phyloP scores from a whole-genome alignment of 1,140 invertebrate species.

The Papilio polytes region DNA sequence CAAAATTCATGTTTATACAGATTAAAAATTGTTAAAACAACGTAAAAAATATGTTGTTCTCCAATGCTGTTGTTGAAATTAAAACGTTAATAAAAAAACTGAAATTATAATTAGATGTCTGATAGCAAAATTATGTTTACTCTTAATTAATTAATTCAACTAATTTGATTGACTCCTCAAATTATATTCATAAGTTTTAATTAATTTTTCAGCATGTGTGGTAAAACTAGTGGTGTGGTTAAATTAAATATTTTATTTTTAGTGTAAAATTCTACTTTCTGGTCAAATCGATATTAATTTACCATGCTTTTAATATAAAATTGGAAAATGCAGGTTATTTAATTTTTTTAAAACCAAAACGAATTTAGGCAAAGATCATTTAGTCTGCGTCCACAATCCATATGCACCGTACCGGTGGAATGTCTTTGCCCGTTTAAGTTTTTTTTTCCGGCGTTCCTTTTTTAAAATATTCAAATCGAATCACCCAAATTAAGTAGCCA shows the following conservation, averaged over 20 bases:
- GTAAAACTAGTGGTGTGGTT: background rate
- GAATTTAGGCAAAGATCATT: conserved; percentile 35
- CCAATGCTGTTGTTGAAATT: background rate
- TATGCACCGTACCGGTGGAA: conserved; percentile 57
- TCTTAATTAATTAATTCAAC: background rate
- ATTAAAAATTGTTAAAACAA: background rate
- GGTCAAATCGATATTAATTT: background rate
- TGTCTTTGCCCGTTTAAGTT: conserved; percentile 63
- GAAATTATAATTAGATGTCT: background rate
- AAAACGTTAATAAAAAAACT: background rate
- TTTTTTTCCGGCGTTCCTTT: conserved; percentile 64
- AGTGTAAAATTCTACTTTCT: background rate
- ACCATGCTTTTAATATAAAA: background rate
- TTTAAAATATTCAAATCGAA: conserved; percentile 82
- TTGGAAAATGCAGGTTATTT: background rate
- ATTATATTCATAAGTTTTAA: background rate
- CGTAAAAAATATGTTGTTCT: background rate
- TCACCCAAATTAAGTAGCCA: conserved; percentile 84
- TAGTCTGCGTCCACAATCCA: conserved; percentile 46
- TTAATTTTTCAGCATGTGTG: background rate
- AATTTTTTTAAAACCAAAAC: background rate
- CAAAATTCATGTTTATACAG: background rate
- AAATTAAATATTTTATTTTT: background rate
- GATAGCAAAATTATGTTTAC: background rate
- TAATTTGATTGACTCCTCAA: background rate